phyloP scores from a whole-genome alignment of 2,888 invertebrate species.

The Gastracanthus pulcherrimus region DNA sequence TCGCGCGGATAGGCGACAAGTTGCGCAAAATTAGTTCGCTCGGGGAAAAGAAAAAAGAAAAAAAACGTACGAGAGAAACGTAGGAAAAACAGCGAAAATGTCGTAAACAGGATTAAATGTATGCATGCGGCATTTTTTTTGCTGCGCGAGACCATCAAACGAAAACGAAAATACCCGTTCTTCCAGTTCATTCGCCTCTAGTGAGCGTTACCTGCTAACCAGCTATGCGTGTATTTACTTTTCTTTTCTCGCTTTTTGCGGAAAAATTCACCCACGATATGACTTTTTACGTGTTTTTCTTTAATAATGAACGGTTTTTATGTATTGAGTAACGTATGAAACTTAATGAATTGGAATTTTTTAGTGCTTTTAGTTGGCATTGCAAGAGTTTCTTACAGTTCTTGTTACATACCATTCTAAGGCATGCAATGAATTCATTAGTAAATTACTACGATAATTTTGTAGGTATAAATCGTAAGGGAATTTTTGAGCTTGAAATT shows the following conservation, averaged over 20 bases:
- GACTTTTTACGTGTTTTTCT: neutral
- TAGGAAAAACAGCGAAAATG: neutral
- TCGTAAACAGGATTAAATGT: slow-evolving; percentile 22
- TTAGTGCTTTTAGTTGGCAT: too few species aligned
- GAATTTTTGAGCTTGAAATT: too few species aligned
- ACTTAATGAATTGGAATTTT: neutral
- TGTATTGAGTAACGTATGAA: neutral
- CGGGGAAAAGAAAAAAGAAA: neutral
- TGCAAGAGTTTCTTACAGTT: too few species aligned
- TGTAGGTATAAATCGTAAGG: too few species aligned
- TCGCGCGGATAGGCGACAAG: neutral
- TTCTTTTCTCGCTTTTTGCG: neutral
- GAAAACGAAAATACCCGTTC: slow-evolving; percentile 25
- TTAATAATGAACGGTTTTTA: neutral
- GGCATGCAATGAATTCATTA: too few species aligned
- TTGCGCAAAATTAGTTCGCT: neutral
- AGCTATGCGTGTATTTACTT: neutral
- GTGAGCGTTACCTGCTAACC: neutral
- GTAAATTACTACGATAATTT: too few species aligned
- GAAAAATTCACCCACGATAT: neutral
- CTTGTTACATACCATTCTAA: too few species aligned
- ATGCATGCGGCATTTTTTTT: slow-evolving; percentile 15
- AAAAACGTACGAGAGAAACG: neutral
- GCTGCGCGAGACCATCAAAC: neutral
- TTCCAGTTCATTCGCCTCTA: slow-evolving; percentile 6